Conservation (phyloP, 2,113 vertebrate species). For the Vidua chalybeata region DNA sequence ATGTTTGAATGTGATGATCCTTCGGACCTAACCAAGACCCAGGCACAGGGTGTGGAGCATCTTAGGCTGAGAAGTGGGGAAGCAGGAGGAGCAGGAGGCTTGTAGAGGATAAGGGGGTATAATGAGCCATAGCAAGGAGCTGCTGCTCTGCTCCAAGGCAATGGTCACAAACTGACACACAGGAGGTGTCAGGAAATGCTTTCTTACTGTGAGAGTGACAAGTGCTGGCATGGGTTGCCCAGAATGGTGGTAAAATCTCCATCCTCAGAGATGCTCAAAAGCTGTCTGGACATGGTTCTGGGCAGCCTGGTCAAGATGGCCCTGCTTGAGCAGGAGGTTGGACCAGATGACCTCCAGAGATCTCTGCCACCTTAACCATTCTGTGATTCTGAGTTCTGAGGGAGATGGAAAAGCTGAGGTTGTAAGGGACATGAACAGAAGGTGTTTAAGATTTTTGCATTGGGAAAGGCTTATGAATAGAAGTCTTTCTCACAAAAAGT, state of each 20-base stretch:
- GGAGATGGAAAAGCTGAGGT: neutral
- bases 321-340: neutral
- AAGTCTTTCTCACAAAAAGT: neutral
- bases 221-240: neutral
- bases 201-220: neutral
- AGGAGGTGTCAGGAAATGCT: neutral
- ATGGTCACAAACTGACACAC: neutral
- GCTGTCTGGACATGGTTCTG: neutral
- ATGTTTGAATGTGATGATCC: neutral
- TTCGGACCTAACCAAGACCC: neutral
- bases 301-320: neutral
- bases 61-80: neutral
- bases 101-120: neutral
- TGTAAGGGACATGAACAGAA: neutral
- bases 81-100: neutral
- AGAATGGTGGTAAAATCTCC: neutral
- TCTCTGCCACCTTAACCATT: neutral
- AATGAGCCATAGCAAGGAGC: neutral
- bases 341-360: neutral
- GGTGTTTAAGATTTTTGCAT: neutral
- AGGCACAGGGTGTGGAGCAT: neutral
- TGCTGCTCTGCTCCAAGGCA: neutral
- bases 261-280: neutral
- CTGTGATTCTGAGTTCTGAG: neutral
- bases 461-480: neutral